These are phyloP conservation scores for Acrocyrtus sp. DNA, from an alignment of 2,888 invertebrate species.

Conservation along the genomic window DNA sequence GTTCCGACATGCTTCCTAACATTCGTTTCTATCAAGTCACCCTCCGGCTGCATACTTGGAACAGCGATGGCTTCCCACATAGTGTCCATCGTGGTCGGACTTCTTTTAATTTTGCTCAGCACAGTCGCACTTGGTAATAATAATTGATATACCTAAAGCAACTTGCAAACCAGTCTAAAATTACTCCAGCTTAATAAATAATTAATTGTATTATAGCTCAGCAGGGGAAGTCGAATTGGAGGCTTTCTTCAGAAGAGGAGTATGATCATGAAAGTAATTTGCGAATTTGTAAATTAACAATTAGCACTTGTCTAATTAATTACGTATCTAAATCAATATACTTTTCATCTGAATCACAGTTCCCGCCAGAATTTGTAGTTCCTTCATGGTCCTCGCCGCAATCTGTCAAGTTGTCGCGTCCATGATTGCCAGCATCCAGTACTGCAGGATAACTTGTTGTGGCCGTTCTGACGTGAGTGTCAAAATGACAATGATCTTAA, in stretches of 20 bases:
- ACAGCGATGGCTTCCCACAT: slow-evolving; percentile 50
- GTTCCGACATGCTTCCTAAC: slow-evolving; percentile 25
- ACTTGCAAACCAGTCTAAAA: no score
- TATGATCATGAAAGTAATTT: slow-evolving; percentile 35
- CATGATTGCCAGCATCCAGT: slow-evolving; percentile 30
- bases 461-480: slow-evolving; percentile 25
- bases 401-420: slow-evolving; percentile 5
- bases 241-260: neutral
- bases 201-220: no score
- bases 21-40: slow-evolving; percentile 30
- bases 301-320: neutral
- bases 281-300: neutral
- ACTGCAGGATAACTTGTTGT: slow-evolving; percentile 41
- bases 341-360: neutral
- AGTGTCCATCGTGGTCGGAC: slow-evolving; percentile 15
- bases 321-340: neutral
- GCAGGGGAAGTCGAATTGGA: slow-evolving; percentile 26
- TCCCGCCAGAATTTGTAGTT: slow-evolving; percentile 25
- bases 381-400: slow-evolving; percentile 18
- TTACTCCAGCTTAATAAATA: no score
- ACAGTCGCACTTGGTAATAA: slow-evolving; percentile 26
- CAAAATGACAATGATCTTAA: no score
- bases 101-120: slow-evolving; percentile 13
- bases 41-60: slow-evolving; percentile 40
- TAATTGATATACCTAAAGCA: no score